These are phyloP conservation scores for Pocillopora grandis DNA, from an alignment of 92 coral and sea anemone genomes.

Conservation along the genomic window DNA sequence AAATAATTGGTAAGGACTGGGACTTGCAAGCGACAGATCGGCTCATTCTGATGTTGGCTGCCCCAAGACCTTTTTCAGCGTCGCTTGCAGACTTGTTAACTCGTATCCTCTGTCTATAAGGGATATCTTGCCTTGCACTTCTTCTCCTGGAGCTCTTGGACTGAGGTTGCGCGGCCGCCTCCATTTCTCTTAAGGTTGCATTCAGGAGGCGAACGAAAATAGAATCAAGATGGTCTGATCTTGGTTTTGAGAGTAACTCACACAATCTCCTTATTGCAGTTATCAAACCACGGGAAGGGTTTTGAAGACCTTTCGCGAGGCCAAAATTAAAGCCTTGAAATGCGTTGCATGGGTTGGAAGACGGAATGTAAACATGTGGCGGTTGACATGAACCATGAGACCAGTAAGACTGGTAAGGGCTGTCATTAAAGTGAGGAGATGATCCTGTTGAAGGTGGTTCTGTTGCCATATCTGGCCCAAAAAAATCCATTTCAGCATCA, in stretches of 20 bases:
- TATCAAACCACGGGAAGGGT: conserved; percentile 27
- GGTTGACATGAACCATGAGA: background rate
- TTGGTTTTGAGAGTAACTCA: conserved; percentile 32
- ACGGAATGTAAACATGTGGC: background rate
- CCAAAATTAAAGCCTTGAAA: conserved; percentile 26
- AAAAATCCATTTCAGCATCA: conserved; percentile 9
- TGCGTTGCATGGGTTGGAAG: conserved; percentile 4
- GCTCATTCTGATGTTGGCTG: background rate
- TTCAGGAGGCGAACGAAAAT: conserved; percentile 36
- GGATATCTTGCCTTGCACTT: background rate
- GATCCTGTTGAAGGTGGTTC: background rate
- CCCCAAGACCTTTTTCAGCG: background rate
- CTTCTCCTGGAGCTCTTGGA: conserved; percentile 3
- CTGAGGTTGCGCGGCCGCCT: conserved; percentile 23
- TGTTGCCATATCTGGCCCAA: background rate
- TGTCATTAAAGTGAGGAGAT: background rate
- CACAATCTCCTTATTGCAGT: conserved; percentile 36
- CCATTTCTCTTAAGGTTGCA: conserved; percentile 31
- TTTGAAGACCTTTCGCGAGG: conserved; percentile 9
- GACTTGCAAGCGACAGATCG: background rate
- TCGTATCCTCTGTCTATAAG: background rate
- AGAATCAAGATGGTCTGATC: conserved; percentile 36
- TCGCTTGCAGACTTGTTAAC: background rate
- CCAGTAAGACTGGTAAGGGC: background rate
- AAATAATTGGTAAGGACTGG: conserved; percentile 3